Base-by-base conservation (phyloP, 1,140 invertebrate species). In the Archivesica marissinica region DNA sequence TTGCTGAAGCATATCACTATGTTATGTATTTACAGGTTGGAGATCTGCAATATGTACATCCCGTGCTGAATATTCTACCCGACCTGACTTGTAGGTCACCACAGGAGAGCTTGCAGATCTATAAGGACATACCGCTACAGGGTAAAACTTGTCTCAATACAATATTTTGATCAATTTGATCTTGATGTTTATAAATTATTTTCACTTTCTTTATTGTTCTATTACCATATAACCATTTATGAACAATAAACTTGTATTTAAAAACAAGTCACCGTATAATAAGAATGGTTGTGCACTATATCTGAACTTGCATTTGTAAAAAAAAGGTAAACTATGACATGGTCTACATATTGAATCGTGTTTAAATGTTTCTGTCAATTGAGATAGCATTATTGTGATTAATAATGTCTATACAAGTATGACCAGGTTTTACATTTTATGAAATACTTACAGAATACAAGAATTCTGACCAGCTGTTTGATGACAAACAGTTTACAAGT, bases 21-120 rank as follows among this genome's bases (percentile, higher is more conserved):
- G 41, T 44, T 44, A n/a, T 15, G 17, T 59, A 61, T 28, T 59
- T 39, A 0, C 64, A 68, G 64, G 64, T 35, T 30, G 28, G 15
- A 41, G 56, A 78, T 13, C 35, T 64, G 9, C 75, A 77, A 13
- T 88, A 75, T 86, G 68, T 88, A 20, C 89, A 90, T 66, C 70
- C 81, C 20, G 86, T 89, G 33, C 83, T 90, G 41, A 59, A 81
- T n/a, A 47, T 90, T 33, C 68, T 90, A 17, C 89, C 89, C 15
- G 54, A 84, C 50, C 35, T 90, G 15, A 89, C 64, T 2, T 91
- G 90, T 77, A 78, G 89, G 72, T 89, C 89, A 44, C 90, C 90
- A 28, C 30, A 70, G 38, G 89, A 91, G 59, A 90, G 87, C 64
- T 52, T 91, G 17, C 52, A 61, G 28, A 61, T 78, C 7, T 78